Conservation (phyloP, 2,113 vertebrate species). For the Accipiter virgatus region DNA sequence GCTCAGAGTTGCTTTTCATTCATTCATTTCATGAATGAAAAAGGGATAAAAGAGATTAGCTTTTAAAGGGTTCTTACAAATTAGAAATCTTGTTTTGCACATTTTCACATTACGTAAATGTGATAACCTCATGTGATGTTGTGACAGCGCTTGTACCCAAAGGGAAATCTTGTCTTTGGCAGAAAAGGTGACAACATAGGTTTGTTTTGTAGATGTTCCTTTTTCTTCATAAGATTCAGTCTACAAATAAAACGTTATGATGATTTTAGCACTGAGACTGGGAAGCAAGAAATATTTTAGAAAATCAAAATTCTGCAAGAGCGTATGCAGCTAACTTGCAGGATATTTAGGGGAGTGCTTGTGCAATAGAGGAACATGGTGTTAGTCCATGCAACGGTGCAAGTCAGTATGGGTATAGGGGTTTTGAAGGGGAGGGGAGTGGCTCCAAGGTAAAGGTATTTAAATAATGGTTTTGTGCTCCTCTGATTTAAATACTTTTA, state of each 20-base stretch:
- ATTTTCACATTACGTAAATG: not conserved
- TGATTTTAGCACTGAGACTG: not conserved
- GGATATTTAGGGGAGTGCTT: not conserved
- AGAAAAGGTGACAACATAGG: not conserved
- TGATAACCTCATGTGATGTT: not conserved
- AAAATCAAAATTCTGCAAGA: not conserved
- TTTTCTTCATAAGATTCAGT: not conserved
- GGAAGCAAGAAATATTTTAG: not conserved
- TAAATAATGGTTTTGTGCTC: not conserved
- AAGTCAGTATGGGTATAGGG: not conserved
- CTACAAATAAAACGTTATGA: not conserved
- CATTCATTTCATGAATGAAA: not conserved
- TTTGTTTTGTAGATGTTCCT: not conserved
- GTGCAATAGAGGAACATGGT: accelerated
- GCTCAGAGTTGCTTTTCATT: not conserved
- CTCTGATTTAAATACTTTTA: not conserved
- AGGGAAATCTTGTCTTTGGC: not conserved
- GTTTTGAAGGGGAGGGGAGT: not conserved
- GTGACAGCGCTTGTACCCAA: not conserved
- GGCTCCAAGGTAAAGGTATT: not conserved
- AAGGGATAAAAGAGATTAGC: not conserved
- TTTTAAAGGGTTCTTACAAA: not conserved
- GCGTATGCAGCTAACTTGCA: not conserved
- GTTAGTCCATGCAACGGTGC: not conserved
- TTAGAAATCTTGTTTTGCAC: not conserved